Evolutionary conservation across 2,113 vertebrate species (phyloP), one percentile per base, ranked within the genome.

Genomic region (Galemys pyrenaicus): DNA sequence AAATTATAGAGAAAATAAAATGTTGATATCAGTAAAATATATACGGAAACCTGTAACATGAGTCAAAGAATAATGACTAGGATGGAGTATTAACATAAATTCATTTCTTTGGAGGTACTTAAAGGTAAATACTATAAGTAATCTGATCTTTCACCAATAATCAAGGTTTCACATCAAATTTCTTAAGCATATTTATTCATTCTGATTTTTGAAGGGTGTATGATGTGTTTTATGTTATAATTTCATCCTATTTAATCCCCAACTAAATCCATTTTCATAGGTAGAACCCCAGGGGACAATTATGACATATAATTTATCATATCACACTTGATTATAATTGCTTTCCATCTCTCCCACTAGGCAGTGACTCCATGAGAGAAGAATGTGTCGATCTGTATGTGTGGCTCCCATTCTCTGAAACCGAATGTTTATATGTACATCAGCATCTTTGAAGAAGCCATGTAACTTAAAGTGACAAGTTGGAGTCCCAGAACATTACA

Each of bases 221-320:
- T 68, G n/a, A n/a, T 73, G 3, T 78, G 8, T 71, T 41, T 92
- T 49, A 73, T 67, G 51, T 20, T 26, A 79, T 78, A 28, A 70
- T 86, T 91, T 79, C 30, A 88, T 49, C 71, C 67, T 0, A 86
- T 85, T 90, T 86, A 92, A 83, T 71, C 3, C 5, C 51, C 51
- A 11, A 49, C 39, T 81, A 92, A 96, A 81, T 89, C 71, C 41
- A 46, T 73, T 78, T 93, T 80, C 84, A n/a, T 91, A 92, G 26
- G 9, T 78, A 80, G 73, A 70, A 60, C 16, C 46, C 28, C 30
- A 85, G 39, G 58, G 82, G 83, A 24, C 77, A 95, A 74, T 89
- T 92, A 94, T 39, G 54, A 22, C 62, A 80, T 84, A 75, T 35
- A 49, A 85, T 32, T 96, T 94, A 54, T 51, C 77, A 89, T 32